These are phyloP conservation scores for Argynnis bischoffii DNA, from an alignment of 2,888 invertebrate species.

Conservation along the genomic window DNA sequence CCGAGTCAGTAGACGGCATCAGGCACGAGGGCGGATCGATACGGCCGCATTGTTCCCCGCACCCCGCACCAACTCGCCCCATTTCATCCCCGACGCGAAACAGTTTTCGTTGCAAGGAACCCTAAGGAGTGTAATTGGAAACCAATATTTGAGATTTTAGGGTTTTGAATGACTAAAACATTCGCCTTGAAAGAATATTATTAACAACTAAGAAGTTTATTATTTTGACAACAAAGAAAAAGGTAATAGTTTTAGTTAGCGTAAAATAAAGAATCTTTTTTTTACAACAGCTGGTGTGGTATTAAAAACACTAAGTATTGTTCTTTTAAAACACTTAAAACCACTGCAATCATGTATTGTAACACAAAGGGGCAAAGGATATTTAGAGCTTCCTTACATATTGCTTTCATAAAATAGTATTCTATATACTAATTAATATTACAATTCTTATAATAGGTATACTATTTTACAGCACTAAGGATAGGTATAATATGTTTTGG, in stretches of 20 bases:
- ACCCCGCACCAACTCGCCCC: slow-evolving; percentile 71
- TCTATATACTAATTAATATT: too few relatives aligned
- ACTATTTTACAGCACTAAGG: too few relatives aligned
- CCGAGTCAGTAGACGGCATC: slow-evolving; percentile 54
- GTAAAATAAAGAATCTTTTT: not conserved
- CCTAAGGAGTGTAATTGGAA: slow-evolving; percentile 44
- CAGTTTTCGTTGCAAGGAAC: slow-evolving; percentile 71
- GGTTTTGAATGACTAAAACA: slow-evolving; percentile 18
- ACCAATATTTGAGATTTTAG: slow-evolving; percentile 37
- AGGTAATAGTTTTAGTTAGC: too few relatives aligned
- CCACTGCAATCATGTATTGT: too few relatives aligned
- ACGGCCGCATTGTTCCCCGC: slow-evolving; percentile 79
- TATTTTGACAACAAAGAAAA: not conserved
- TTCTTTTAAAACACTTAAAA: slow-evolving; percentile 9
- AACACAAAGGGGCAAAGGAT: too few relatives aligned
- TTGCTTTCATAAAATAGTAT: too few relatives aligned
- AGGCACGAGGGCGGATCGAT: slow-evolving; percentile 69
- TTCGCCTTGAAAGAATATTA: slow-evolving; percentile 7
- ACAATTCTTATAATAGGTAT: too few relatives aligned
- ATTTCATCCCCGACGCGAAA: slow-evolving; percentile 75
- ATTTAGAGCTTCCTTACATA: too few relatives aligned
- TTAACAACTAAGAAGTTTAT: not conserved
- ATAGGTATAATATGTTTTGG: too few relatives aligned
- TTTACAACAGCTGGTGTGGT: not conserved
- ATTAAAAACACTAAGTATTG: slow-evolving; percentile 6